Base-by-base conservation (phyloP, 1,140 invertebrate species). In the Campoletis sonorensis region DNA sequence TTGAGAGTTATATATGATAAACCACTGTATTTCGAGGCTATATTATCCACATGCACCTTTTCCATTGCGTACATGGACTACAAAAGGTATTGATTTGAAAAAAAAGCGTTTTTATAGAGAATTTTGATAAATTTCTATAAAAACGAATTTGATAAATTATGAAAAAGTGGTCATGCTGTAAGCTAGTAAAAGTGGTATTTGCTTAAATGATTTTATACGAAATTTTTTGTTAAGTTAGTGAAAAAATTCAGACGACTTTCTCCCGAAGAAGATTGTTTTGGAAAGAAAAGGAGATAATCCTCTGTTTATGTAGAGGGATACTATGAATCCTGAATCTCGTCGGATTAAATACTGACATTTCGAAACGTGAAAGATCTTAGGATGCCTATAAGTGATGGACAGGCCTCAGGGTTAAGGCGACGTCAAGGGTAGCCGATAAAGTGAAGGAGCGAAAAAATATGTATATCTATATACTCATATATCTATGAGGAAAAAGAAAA, bases 331-430 rank as follows among this genome's bases (percentile, higher is more conserved):
- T 33, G 30, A 18, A 70, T 70, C 67, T 33, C 26, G 67, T 70
- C 23, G 16, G 21, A 13, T 27, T 27, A 10, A 13, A 64, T 64
- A 26, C 23, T 64, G 23, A 13, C 61, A 26, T 23, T 64, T 64
- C 10, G 61, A 64, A 64, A 64, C 8, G 8, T 64, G 30, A 15
- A 70, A 11, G 67, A 33, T 33, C 67, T 70, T 70, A 15, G 67
- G 67, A 70, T 70, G 30, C 30, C 18, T 33, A n/a, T n/a, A 33
- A 15, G 15, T 70, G 67, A 13, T 70, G 67, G 67, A 33, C 67
- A 70, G 27, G 30, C 67, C 67, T 33, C 27, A 33, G 67, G 67
- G 67, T 70, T 70, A 33, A 70, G 26, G 27, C 26, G 16, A 3
- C 27, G 61, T 23, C 11, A 54, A 54, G 51, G 23, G 61, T 64